phyloP scores from a whole-genome alignment of 1,140 invertebrate genomes.

The Rhopalosiphum maidis region DNA sequence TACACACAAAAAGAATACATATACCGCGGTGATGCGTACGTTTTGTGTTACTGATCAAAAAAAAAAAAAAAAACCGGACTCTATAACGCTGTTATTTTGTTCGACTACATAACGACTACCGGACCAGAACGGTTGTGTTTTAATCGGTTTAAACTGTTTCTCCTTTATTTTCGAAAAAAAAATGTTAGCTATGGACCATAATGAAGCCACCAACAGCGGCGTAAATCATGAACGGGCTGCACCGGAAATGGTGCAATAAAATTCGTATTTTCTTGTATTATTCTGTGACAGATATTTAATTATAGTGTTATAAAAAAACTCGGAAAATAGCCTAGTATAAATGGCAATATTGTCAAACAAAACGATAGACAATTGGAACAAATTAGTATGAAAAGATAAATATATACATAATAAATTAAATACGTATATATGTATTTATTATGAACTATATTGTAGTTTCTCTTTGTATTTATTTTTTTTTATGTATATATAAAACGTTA shows the following conservation, averaged over 20 bases:
- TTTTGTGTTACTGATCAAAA: not conserved
- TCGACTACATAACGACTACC: not conserved
- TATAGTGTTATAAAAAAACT: not conserved
- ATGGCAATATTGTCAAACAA: not conserved
- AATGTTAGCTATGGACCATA: not conserved
- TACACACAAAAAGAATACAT: not conserved
- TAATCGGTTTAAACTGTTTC: not conserved
- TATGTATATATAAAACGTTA: not conserved
- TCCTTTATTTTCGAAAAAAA: not conserved
- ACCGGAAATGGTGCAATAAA: not conserved
- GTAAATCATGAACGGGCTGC: not conserved
- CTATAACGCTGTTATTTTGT: not conserved
- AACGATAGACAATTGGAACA: not conserved
- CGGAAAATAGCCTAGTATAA: not conserved
- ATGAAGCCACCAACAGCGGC: not conserved
- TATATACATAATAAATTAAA: not conserved
- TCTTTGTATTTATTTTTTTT: not conserved
- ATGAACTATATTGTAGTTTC: not conserved
- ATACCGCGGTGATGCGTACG: not conserved
- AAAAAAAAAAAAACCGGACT: not conserved
- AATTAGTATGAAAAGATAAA: constrained; percentile 3
- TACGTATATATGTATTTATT: not conserved
- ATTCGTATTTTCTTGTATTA: not conserved
- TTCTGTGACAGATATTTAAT: constrained; percentile 8
- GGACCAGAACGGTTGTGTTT: constrained; percentile 7